Conservation (phyloP, 2,797 vertebrate species). For the Dendrocincla fuliginosa region DNA sequence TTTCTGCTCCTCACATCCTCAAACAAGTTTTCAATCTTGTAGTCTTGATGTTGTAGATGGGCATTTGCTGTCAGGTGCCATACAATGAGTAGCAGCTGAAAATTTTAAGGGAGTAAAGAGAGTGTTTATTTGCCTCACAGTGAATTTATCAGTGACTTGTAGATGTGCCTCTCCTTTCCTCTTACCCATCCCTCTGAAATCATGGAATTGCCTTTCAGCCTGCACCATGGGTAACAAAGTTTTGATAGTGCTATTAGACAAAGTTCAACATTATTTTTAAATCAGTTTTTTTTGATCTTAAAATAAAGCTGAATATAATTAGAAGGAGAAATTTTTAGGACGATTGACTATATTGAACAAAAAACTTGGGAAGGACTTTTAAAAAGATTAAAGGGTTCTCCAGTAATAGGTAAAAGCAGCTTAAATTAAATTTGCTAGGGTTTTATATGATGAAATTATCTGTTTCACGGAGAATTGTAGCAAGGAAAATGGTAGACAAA, state of each 20-base stretch:
- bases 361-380: background rate
- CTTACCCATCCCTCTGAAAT: background rate
- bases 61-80: background rate
- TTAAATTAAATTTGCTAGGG: conserved; percentile 1
- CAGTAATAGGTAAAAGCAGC: background rate
- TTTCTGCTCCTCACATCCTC: background rate
- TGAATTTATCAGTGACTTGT: background rate
- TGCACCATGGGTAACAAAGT: background rate
- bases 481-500: conserved; percentile 17
- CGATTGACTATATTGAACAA: background rate
- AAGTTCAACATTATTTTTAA: background rate
- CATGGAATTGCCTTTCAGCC: background rate
- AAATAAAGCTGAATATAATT: background rate
- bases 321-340: background rate
- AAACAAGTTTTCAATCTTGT: background rate
- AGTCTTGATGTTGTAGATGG: background rate
- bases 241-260: background rate
- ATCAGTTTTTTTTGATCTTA: background rate
- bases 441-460: background rate
- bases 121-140: background rate
- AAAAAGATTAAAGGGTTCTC: background rate
- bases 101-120: background rate
- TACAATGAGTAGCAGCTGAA: background rate
- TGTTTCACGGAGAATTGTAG: background rate
- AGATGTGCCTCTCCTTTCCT: background rate